Evolutionary conservation across 2,888 invertebrate species (phyloP).

Genomic region (Piscicola geometra): DNA sequence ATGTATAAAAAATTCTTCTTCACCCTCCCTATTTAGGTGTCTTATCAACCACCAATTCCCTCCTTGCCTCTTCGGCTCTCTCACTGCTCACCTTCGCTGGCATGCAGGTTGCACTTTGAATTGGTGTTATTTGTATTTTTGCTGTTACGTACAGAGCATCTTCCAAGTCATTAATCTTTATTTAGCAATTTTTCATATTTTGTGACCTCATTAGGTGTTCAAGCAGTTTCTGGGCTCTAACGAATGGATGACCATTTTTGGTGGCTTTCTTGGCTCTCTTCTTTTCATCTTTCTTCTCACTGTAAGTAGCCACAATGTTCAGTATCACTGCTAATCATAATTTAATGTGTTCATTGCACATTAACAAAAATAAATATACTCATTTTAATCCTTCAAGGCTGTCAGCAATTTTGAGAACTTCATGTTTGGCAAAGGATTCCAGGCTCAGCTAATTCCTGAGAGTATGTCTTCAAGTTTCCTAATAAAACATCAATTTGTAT

Average conservation of each 20-base stretch:
- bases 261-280: constrained; percentile 80
- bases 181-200: too few species aligned
- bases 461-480: constrained; percentile 54
- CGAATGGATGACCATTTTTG: constrained; percentile 77
- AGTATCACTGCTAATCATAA: too few species aligned
- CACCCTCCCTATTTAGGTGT: too few species aligned
- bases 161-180: too few species aligned
- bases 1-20: too few species aligned
- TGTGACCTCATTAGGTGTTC: constrained; percentile 63
- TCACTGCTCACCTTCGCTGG: constrained; percentile 80
- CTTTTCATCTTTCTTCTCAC: constrained; percentile 80
- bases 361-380: neutral
- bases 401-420: constrained; percentile 80
- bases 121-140: neutral
- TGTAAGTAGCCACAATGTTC: constrained; percentile 61
- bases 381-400: constrained; percentile 61
- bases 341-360: neutral
- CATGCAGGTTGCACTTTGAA: constrained; percentile 63
- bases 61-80: constrained; percentile 68
- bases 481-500: too few species aligned
- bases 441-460: constrained; percentile 80
- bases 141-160: neutral
- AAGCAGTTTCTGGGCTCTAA: constrained; percentile 72
- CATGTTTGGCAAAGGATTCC: constrained; percentile 80
- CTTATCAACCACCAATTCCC: constrained; percentile 52